Conservation (phyloP, 2,113 vertebrate genomes). For the Xiphorhynchus elegans region DNA sequence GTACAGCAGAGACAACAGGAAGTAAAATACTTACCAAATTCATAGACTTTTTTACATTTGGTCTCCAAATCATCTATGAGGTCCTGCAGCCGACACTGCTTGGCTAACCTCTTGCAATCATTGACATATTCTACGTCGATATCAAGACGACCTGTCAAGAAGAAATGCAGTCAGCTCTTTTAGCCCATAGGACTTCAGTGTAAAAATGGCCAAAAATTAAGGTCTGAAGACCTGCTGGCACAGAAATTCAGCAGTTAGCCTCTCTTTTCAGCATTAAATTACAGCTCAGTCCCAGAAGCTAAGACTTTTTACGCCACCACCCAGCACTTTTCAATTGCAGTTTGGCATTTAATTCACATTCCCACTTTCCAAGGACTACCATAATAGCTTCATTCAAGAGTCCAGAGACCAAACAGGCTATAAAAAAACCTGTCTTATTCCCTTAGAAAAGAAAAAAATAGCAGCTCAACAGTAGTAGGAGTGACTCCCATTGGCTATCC, state of each 20-base stretch:
- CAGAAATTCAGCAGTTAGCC: not conserved
- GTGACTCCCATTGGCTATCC: not conserved
- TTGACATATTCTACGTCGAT: constrained; percentile 89
- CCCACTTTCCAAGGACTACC: not conserved
- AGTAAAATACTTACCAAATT: constrained; percentile 84
- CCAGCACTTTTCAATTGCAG: not conserved
- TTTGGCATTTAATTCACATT: not conserved
- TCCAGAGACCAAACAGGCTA: not conserved
- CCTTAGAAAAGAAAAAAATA: not conserved
- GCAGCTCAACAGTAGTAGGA: not conserved
- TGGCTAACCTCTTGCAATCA: constrained; percentile 91
- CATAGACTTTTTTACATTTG: constrained; percentile 91
- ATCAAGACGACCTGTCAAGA: constrained; percentile 84
- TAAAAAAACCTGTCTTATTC: not conserved
- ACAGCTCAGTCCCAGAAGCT: not conserved
- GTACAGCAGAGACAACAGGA: not conserved
- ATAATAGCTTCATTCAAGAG: not conserved
- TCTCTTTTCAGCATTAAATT: not conserved
- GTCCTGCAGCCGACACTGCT: constrained; percentile 91
- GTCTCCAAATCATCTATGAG: constrained; percentile 91
- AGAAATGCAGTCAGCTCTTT: not conserved
- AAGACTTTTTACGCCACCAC: not conserved
- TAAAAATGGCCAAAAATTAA: not conserved
- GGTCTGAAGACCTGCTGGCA: not conserved
- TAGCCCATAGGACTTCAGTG: not conserved